These are phyloP conservation scores for Virgularia gustaviana DNA, from an alignment of 92 coral and sea anemone species.

Conservation along the genomic window DNA sequence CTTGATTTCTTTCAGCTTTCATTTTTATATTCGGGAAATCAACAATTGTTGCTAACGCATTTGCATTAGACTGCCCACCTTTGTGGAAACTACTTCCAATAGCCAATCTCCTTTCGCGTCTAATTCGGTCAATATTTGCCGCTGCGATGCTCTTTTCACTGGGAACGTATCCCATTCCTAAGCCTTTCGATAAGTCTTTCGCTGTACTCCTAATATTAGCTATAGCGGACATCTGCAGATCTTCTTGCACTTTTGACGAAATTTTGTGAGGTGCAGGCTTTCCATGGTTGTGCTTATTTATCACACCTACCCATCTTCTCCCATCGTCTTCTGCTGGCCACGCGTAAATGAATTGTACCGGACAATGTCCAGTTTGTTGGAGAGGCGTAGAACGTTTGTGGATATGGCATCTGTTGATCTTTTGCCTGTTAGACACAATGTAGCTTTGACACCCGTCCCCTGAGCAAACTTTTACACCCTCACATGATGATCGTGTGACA, in stretches of 20 bases:
- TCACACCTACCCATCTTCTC: constrained; percentile 17
- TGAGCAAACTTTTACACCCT: constrained; percentile 41
- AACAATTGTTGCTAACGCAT: background rate
- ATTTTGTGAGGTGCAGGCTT: constrained; percentile 47
- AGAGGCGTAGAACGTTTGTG: constrained; percentile 23
- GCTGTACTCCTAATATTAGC: constrained; percentile 31
- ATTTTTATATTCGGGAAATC: constrained; percentile 27
- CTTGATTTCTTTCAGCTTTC: constrained; percentile 43
- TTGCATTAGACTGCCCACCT: background rate
- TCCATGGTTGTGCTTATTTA: constrained; percentile 24
- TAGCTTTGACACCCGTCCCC: constrained; percentile 33
- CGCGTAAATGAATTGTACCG: constrained; percentile 29
- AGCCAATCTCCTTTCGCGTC: constrained; percentile 22
- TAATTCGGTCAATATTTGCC: constrained; percentile 40
- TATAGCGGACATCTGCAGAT: constrained; percentile 5
- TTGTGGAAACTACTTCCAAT: background rate
- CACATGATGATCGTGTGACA: constrained; percentile 40
- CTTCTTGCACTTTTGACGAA: constrained; percentile 16
- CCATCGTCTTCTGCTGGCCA: constrained; percentile 52
- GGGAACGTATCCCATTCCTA: constrained; percentile 52
- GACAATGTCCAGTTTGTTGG: constrained; percentile 18
- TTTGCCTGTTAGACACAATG: constrained; percentile 50
- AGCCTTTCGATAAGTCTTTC: constrained; percentile 50
- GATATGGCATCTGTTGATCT: constrained; percentile 41
- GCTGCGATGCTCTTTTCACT: constrained; percentile 47